Evolutionary conservation across 2,888 invertebrate species (phyloP).

Genomic region (Drosophila parthenogenetica): DNA sequence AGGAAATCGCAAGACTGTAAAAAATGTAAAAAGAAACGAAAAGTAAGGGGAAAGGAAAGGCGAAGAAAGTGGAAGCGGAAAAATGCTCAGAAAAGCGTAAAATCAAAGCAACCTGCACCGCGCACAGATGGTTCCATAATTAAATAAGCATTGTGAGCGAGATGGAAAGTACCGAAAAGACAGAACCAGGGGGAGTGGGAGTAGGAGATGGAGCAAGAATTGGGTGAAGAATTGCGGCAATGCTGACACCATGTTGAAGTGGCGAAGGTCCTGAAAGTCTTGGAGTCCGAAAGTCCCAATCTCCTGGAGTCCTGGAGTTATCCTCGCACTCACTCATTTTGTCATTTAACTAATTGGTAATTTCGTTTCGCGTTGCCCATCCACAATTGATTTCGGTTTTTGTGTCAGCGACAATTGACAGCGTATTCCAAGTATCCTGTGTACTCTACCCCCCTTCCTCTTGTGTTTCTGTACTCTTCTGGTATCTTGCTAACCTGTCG

Average conservation of each 20-base stretch:
- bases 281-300: too few relatives aligned
- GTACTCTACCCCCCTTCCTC: conserved; percentile 14
- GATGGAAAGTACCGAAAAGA: neutral
- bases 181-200: conserved; percentile 1
- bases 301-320: conserved; percentile 9
- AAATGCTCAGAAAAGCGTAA: conserved; percentile 77
- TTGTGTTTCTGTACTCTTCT: conserved; percentile 56
- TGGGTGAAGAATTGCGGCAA: conserved; percentile 46
- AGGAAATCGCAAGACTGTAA: conserved; percentile 55
- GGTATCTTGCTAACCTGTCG: conserved; percentile 53
- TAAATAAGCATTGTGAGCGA: conserved; percentile 74
- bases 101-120: conserved; percentile 79
- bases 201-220: neutral
- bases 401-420: conserved; percentile 76
- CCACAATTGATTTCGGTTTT: conserved; percentile 76
- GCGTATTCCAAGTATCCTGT: conserved; percentile 16
- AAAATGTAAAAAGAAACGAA: conserved; percentile 26
- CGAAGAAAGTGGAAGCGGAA: conserved; percentile 2
- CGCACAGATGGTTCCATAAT: conserved; percentile 81
- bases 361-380: conserved; percentile 65
- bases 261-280: conserved; percentile 41
- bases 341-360: conserved; percentile 80
- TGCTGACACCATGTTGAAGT: conserved; percentile 53
- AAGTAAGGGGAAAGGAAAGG: conserved; percentile 10
- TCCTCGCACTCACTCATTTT: conserved; percentile 68